phyloP scores from a whole-genome alignment of 2,888 invertebrate species.

The Pseudococcus longispinus region DNA sequence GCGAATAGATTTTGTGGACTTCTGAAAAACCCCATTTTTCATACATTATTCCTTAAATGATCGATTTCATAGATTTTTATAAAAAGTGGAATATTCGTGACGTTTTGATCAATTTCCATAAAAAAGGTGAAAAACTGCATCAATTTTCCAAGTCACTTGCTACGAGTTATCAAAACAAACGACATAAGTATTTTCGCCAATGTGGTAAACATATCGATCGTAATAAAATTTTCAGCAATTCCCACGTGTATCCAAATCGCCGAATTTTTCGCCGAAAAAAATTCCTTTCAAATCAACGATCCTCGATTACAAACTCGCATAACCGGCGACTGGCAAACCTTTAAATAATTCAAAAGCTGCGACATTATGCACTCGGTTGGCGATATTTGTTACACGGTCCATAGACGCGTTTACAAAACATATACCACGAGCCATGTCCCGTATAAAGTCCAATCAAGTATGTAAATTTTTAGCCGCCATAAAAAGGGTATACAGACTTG shows the following conservation, averaged over 20 bases:
- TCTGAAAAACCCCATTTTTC: too few relatives aligned
- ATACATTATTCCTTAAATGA: too few relatives aligned
- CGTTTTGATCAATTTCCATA: too few relatives aligned
- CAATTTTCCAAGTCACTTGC: too few relatives aligned
- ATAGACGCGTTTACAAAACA: background rate
- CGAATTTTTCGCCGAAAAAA: background rate
- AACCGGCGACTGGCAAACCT: background rate
- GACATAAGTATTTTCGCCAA: too few relatives aligned
- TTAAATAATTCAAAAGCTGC: constrained; percentile 4
- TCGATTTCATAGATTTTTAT: too few relatives aligned
- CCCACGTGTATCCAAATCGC: background rate
- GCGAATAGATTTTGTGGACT: too few relatives aligned
- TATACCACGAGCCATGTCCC: background rate
- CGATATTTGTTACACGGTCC: background rate
- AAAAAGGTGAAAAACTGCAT: too few relatives aligned
- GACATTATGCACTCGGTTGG: background rate
- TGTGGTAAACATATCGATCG: too few relatives aligned
- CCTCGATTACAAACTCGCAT: background rate
- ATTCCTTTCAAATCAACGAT: background rate
- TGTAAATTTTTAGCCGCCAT: constrained; percentile 4
- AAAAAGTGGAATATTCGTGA: too few relatives aligned
- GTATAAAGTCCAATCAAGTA: constrained; percentile 2
- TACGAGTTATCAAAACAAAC: too few relatives aligned
- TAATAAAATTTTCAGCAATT: background rate
- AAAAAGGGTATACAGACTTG: constrained; percentile 4